These are phyloP conservation scores for Clamator glandarius DNA, from an alignment of 2,797 vertebrate genomes.

Conservation along the genomic window DNA sequence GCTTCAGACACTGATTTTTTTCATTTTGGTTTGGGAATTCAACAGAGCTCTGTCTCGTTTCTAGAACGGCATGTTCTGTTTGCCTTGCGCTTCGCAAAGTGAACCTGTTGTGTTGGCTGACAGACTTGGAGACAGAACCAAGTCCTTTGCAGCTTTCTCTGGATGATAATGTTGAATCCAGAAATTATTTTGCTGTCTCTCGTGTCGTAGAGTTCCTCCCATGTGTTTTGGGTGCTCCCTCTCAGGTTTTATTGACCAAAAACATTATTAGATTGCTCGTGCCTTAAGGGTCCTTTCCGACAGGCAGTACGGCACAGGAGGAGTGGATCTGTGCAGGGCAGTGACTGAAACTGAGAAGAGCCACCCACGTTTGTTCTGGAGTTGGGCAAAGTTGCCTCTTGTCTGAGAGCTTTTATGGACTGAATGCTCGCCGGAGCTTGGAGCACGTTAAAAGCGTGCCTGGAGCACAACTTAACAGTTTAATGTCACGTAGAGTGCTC, in stretches of 20 bases:
- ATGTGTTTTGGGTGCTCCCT: not conserved
- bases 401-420: not conserved
- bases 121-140: not conserved
- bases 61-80: fast-evolving
- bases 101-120: not conserved
- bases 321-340: not conserved
- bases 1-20: not conserved
- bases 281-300: not conserved
- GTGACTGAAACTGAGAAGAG: not conserved
- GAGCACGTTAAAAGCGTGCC: not conserved
- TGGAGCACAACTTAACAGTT: not conserved
- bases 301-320: not conserved
- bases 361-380: not conserved
- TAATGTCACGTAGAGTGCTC: not conserved
- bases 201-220: not conserved
- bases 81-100: not conserved
- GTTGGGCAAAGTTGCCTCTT: not conserved
- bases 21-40: not conserved
- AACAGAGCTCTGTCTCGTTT: not conserved
- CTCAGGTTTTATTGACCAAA: not conserved
- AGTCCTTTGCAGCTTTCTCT: not conserved
- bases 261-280: not conserved
- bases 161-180: not conserved
- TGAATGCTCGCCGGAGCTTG: not conserved
- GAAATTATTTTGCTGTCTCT: not conserved